Base-by-base conservation (phyloP, 2,888 invertebrate genomes). In the Eupsilia transversa region DNA sequence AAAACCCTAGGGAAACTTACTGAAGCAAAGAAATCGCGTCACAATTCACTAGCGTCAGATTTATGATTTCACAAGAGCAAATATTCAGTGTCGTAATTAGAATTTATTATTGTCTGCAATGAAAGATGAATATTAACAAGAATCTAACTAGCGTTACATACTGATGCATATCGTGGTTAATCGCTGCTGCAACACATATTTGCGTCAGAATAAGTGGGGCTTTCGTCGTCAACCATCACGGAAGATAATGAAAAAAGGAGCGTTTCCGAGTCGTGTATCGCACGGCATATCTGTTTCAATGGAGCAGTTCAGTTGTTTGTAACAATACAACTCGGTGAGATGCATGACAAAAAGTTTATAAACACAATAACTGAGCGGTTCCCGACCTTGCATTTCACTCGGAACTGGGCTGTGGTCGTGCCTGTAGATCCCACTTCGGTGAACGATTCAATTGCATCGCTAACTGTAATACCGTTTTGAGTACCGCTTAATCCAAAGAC, bases 231-330 rank as follows among this genome's bases (percentile, higher is more conserved):
- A 93, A 91, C 89, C 86, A 93, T 91, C 94, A 93, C 94, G 93
- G 92, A 93, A 92, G 90, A 89, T 76, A 79, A 77, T 84, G 87
- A 91, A 93, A 93, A 90, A 86, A 80, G 64, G 46, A 57, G 87
- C 86, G 87, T 90, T 93, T 92, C 92, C 92, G 91, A 93, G 87
- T 91, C 85, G 89, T 91, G 90, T 94, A 94, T 94, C 93, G 94
- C 94, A 95, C 94, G 94, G 91, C 91, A 93, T 92, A 93, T 93
- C 92, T 93, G 89, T 94, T 91, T 94, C 93, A 93, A 94, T 94
- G 88, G 93, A 94, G 91, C 91, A 93, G 92, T 92, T 91, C 94
- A 90, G 89, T 91, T 89, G 90, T 89, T 90, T 89, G 87, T 88
- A 93, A 94, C 94, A 94, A 94, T 94, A 92, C 91, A 90, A 91